Evolutionary conservation across 2,888 invertebrate species (phyloP).

Genomic region (Hypselothyrea guttata): DNA sequence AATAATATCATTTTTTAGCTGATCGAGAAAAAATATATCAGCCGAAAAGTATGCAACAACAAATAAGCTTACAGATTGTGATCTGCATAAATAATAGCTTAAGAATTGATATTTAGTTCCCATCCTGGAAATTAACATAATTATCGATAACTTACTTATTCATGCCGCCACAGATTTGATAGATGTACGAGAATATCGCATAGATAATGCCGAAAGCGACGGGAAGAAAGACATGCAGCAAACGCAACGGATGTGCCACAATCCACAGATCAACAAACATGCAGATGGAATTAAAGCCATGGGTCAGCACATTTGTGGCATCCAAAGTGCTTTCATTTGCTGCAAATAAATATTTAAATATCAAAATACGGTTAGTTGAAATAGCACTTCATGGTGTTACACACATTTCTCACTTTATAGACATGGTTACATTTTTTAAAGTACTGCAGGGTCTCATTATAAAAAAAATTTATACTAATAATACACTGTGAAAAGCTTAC

Average conservation of each 20-base stretch:
- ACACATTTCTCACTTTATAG: too few species aligned
- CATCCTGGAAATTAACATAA: too few species aligned
- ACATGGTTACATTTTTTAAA: too few species aligned
- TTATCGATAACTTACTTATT: slow-evolving; percentile 82
- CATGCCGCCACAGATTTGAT: slow-evolving; percentile 85
- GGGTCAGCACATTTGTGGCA: slow-evolving; percentile 87
- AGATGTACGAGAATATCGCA: slow-evolving; percentile 85
- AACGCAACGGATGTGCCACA: slow-evolving; percentile 88
- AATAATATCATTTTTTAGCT: too few species aligned
- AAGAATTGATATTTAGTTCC: too few species aligned
- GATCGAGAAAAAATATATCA: not conserved
- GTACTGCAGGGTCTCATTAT: too few species aligned
- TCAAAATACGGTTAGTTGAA: too few species aligned
- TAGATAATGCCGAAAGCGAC: slow-evolving; percentile 84
- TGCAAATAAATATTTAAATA: slow-evolving; percentile 77
- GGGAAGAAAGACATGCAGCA: slow-evolving; percentile 86
- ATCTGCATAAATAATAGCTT: too few species aligned
- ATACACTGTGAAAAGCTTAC: too few species aligned
- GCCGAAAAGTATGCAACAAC: not conserved
- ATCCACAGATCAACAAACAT: slow-evolving; percentile 89
- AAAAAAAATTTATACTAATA: too few species aligned
- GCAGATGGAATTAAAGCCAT: slow-evolving; percentile 88
- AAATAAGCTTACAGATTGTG: too few species aligned
- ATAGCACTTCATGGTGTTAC: too few species aligned
- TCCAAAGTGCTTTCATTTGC: slow-evolving; percentile 78